Evolutionary conservation across 1,140 invertebrate genomes (phyloP).

Genomic region (Apis florea): DNA sequence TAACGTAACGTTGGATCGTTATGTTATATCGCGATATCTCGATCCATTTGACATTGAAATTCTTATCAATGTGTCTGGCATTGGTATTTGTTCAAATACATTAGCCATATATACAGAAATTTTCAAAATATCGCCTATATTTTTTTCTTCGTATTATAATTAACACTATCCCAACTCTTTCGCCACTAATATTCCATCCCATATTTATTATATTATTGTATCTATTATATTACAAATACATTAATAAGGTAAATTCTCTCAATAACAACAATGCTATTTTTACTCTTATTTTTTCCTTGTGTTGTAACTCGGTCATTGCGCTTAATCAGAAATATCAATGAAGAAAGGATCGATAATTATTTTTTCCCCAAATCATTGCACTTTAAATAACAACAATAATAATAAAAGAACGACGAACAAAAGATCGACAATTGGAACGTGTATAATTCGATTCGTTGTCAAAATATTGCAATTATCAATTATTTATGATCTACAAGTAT

Average conservation of each 20-base stretch:
- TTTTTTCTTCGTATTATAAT: no score
- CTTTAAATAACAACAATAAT: background rate
- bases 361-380: background rate
- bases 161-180: background rate
- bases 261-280: background rate
- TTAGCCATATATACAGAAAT: background rate
- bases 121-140: background rate
- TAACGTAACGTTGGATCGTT: constrained; percentile 47
- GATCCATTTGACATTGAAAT: constrained; percentile 70
- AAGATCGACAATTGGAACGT: background rate
- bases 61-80: constrained; percentile 64
- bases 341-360: no score
- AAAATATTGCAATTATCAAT: background rate
- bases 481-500: background rate
- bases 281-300: background rate
- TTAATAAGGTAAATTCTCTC: no score
- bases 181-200: no score
- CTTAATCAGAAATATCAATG: no score
- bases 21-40: constrained; percentile 52
- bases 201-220: background rate
- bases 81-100: constrained; percentile 24
- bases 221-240: background rate
- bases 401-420: background rate
- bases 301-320: no score
- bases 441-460: no score